Percentiles rank a stretch among this genome's conserved stretches.
Conservation (phyloP, 2,888 invertebrate species). For the Tipula helvola region DNA sequence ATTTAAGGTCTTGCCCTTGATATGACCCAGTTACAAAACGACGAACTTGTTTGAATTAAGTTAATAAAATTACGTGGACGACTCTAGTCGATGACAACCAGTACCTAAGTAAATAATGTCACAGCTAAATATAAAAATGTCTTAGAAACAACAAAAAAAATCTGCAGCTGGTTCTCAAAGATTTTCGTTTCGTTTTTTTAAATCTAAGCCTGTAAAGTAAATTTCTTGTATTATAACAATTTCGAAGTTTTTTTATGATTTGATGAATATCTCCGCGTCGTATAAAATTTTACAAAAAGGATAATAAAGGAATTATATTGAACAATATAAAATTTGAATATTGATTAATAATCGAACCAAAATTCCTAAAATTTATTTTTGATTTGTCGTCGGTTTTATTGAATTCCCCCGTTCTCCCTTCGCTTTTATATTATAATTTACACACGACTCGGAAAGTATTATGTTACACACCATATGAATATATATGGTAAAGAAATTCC, state of each 20-base stretch:
- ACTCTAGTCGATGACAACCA: no score
- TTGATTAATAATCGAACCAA: not conserved
- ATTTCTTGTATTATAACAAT: not conserved
- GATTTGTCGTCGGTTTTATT: not conserved
- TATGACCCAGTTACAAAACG: no score
- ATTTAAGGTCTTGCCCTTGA: no score
- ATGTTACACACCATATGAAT: not conserved
- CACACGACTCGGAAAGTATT: not conserved
- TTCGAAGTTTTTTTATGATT: not conserved
- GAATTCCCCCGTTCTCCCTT: not conserved
- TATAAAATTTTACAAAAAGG: not conserved
- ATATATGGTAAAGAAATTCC: not conserved
- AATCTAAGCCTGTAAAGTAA: not conserved
- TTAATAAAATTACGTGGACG: no score
- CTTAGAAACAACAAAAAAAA: not conserved
- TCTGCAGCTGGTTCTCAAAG: not conserved
- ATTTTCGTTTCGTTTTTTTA: not conserved
- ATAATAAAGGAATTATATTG: not conserved
- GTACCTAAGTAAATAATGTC: no score
- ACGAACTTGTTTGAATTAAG: no score
- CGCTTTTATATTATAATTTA: not conserved
- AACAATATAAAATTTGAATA: not conserved
- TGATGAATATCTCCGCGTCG: not conserved
- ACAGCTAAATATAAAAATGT: no score
- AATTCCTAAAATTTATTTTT: not conserved